These are phyloP conservation scores for Bombus sylvicola DNA, from an alignment of 1,140 invertebrate species.

Conservation along the genomic window DNA sequence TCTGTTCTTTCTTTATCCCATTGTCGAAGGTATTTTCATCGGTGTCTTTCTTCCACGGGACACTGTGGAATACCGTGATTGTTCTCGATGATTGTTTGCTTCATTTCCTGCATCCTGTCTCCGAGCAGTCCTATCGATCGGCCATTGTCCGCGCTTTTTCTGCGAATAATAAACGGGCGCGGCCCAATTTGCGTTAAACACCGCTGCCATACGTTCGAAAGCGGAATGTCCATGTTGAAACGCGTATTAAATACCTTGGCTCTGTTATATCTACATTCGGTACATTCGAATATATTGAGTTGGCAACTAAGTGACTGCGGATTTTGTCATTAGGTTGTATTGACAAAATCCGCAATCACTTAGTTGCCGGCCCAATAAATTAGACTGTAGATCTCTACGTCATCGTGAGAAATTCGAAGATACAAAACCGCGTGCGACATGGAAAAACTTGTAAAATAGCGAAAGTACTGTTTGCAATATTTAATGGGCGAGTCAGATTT, in stretches of 20 bases:
- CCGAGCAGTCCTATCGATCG: slow-evolving; percentile 14
- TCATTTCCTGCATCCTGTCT: slow-evolving; percentile 49
- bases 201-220: not conserved
- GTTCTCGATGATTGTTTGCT: slow-evolving; percentile 16
- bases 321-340: too few relatives aligned
- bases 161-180: slow-evolving; percentile 51
- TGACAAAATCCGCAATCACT: too few relatives aligned
- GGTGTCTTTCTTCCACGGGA: too few relatives aligned
- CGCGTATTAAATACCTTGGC: not conserved
- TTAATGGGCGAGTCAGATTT: too few relatives aligned
- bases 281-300: not conserved
- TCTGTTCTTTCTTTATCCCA: not conserved
- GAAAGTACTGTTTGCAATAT: too few relatives aligned
- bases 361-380: too few relatives aligned
- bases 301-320: too few relatives aligned
- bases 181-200: slow-evolving; percentile 37
- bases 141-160: slow-evolving; percentile 49
- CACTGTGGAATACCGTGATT: too few relatives aligned
- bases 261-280: not conserved
- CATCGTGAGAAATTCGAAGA: too few relatives aligned
- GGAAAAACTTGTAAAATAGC: too few relatives aligned
- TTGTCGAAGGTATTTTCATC: not conserved
- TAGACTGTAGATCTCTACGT: too few relatives aligned
- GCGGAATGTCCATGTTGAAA: not conserved
- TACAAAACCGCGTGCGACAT: too few relatives aligned